phyloP scores from a whole-genome alignment of 2,797 vertebrate species.

The Falco berigora region DNA sequence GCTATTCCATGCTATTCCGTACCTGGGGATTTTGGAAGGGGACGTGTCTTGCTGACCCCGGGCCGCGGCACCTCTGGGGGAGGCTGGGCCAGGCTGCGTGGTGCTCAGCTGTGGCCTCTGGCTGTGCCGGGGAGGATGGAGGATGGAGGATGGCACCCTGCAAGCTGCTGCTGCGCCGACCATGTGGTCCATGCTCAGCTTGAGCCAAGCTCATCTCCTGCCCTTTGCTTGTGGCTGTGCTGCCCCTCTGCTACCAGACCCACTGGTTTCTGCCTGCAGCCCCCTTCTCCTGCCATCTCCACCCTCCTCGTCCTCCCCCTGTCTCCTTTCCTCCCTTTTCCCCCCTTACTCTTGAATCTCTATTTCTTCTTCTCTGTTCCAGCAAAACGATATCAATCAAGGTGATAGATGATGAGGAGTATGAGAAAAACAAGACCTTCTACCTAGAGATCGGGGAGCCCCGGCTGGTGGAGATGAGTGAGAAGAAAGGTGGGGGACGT shows the following conservation, averaged over 20 bases:
- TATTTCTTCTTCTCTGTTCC: conserved; percentile 83
- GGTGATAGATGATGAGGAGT: conserved; percentile 97
- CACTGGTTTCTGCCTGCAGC: neutral
- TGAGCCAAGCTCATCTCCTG: neutral
- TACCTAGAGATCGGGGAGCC: conserved; percentile 93
- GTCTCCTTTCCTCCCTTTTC: conserved; percentile 15
- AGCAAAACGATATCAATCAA: conserved; percentile 94
- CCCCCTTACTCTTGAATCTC: conserved; percentile 73
- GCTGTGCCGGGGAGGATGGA: neutral
- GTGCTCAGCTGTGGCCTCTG: neutral
- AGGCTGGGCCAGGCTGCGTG: neutral
- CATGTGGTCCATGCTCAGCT: neutral
- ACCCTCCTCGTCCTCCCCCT: conserved; percentile 9
- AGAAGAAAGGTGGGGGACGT: conserved; percentile 92
- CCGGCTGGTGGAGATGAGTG: conserved; percentile 95
- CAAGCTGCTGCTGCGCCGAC: neutral
- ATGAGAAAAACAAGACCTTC: conserved; percentile 99
- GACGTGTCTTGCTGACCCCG: fast-evolving
- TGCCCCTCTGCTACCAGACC: neutral
- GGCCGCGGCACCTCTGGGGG: neutral
- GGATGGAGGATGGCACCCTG: neutral
- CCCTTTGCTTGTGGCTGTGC: neutral
- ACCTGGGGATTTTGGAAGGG: neutral
- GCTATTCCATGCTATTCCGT: neutral
- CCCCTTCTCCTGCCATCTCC: conserved; percentile 5